phyloP scores from a whole-genome alignment of 2,113 vertebrate species.

The Catharus minimus region DNA sequence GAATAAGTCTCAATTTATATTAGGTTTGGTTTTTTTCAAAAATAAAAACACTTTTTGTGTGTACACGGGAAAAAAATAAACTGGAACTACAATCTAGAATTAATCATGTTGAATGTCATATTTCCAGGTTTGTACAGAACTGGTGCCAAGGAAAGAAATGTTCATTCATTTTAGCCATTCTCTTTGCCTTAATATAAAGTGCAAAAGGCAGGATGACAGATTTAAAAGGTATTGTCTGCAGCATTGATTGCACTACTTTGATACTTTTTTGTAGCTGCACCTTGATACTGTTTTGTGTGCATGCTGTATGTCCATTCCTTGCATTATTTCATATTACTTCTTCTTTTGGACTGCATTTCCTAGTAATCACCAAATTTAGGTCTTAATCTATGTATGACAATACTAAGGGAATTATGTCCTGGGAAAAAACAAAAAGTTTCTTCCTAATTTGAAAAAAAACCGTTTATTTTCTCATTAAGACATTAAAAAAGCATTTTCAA shows the following conservation, averaged over 20 bases:
- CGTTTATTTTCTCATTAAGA: not conserved
- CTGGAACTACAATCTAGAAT: slow-evolving; percentile 6
- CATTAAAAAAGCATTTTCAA: not conserved
- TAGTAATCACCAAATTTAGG: not conserved
- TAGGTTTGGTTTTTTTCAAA: not conserved
- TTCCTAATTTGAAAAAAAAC: not conserved
- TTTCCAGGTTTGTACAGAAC: slow-evolving; percentile 51
- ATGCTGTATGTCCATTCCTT: not conserved
- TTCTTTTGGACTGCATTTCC: not conserved
- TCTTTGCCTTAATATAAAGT: slow-evolving; percentile 73
- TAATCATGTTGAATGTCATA: slow-evolving; percentile 68
- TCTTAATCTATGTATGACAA: rapidly evolving
- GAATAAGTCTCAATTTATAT: not conserved
- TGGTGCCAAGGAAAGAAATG: slow-evolving; percentile 21
- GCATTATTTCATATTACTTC: slow-evolving; percentile 23
- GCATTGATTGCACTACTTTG: slow-evolving; percentile 61
- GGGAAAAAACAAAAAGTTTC: not conserved
- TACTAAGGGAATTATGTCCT: not conserved
- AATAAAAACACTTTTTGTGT: not conserved
- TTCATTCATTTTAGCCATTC: slow-evolving; percentile 65
- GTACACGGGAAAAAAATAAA: slow-evolving; percentile 19
- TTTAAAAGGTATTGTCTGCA: slow-evolving; percentile 71
- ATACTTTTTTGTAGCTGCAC: slow-evolving; percentile 23
- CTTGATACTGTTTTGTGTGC: not conserved
- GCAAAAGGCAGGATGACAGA: slow-evolving; percentile 73